These are phyloP conservation scores for Spilosoma lubricipeda DNA, from an alignment of 2,888 invertebrate genomes.

Conservation along the genomic window DNA sequence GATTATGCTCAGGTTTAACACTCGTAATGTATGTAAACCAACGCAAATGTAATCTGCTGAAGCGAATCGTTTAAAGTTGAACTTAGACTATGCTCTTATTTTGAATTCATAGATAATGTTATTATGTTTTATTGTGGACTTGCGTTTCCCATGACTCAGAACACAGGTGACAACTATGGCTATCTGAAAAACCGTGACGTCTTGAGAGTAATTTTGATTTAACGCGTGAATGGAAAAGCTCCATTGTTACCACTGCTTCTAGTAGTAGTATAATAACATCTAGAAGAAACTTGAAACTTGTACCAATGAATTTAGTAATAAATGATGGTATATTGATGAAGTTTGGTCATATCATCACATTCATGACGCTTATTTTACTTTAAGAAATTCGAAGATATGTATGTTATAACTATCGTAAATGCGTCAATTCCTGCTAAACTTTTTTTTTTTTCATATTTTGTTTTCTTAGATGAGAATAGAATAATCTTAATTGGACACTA, in stretches of 20 bases:
- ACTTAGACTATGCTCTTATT: conserved; percentile 3
- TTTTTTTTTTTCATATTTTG: too few species aligned
- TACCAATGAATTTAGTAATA: too few species aligned
- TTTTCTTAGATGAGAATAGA: too few species aligned
- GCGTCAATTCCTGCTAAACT: too few species aligned
- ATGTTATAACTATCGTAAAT: too few species aligned
- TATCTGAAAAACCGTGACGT: too few species aligned
- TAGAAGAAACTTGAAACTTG: too few species aligned
- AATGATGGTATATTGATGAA: too few species aligned
- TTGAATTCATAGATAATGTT: background rate
- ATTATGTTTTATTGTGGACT: background rate
- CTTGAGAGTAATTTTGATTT: background rate
- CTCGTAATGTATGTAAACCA: conserved; percentile 12
- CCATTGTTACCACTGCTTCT: background rate
- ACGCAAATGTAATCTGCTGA: conserved; percentile 10
- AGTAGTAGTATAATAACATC: background rate
- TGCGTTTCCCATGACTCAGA: background rate
- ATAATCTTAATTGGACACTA: too few species aligned
- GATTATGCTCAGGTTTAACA: conserved; percentile 13
- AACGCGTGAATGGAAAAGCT: background rate
- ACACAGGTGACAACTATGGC: too few species aligned
- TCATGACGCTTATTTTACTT: background rate
- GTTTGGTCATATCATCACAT: too few species aligned
- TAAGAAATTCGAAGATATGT: too few species aligned
- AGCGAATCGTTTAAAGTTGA: conserved; percentile 10